These are phyloP conservation scores for Autographa pulchrina DNA, from an alignment of 2,888 invertebrate species.

Conservation along the genomic window DNA sequence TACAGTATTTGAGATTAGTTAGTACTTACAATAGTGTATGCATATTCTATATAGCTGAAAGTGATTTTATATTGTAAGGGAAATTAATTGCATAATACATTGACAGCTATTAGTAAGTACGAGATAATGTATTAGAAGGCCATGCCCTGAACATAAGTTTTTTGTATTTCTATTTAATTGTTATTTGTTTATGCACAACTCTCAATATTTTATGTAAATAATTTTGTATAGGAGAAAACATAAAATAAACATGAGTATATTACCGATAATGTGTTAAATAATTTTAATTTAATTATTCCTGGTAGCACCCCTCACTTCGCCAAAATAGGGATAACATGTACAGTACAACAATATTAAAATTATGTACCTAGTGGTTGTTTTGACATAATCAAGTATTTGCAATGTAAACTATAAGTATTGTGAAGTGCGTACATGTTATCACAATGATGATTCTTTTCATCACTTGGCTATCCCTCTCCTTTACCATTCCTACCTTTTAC, in stretches of 20 bases:
- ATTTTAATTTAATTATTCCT: slow-evolving; percentile 90
- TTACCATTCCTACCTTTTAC: slow-evolving; percentile 65
- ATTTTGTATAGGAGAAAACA: slow-evolving; percentile 89
- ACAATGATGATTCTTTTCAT: slow-evolving; percentile 74
- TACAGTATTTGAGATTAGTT: slow-evolving; percentile 89
- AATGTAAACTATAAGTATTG: slow-evolving; percentile 45
- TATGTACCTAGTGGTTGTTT: slow-evolving; percentile 40
- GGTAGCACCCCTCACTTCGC: slow-evolving; percentile 90
- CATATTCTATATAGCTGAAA: slow-evolving; percentile 89
- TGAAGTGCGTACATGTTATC: slow-evolving; percentile 85
- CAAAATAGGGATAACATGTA: slow-evolving; percentile 89
- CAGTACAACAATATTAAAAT: slow-evolving; percentile 61
- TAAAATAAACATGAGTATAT: slow-evolving; percentile 90
- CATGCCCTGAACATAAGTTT: slow-evolving; percentile 86
- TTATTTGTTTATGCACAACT: slow-evolving; percentile 90
- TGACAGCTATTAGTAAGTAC: slow-evolving; percentile 87
- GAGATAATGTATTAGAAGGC: slow-evolving; percentile 86
- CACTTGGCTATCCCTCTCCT: slow-evolving; percentile 80
- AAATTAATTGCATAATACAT: slow-evolving; percentile 87
- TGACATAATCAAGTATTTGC: slow-evolving; percentile 32
- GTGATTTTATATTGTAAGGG: slow-evolving; percentile 88
- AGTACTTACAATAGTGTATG: slow-evolving; percentile 88
- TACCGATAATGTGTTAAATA: slow-evolving; percentile 88
- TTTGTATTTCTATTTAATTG: slow-evolving; percentile 90
- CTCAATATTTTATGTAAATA: slow-evolving; percentile 90